Conservation (phyloP, 2,797 vertebrate genomes). For the Limnodromus scolopaceus region DNA sequence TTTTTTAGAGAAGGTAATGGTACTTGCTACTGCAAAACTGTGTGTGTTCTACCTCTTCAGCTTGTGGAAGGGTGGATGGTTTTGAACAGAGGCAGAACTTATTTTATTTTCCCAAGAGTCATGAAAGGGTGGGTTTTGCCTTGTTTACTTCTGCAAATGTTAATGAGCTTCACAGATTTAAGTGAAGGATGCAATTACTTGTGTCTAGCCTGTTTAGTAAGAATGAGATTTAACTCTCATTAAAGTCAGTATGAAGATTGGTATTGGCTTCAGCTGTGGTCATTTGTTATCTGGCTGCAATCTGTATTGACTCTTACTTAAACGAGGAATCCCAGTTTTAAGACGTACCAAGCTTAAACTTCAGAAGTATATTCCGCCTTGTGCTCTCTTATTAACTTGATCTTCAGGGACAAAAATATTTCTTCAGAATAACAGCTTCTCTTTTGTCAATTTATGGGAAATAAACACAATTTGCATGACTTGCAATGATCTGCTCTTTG, state of each 20-base stretch:
- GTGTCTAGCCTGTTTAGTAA: constrained; percentile 7
- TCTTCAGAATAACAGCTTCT: background rate
- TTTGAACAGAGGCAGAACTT: background rate
- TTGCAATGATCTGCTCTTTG: background rate
- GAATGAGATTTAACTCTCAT: constrained; percentile 31
- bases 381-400: background rate
- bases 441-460: background rate
- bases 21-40: background rate
- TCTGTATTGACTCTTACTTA: background rate
- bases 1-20: background rate
- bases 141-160: constrained; percentile 32
- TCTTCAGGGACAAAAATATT: background rate
- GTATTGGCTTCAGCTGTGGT: background rate
- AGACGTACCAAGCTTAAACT: background rate
- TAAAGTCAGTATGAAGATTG: constrained; percentile 10
- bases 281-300: background rate
- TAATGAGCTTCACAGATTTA: constrained; percentile 27
- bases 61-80: background rate
- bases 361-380: background rate
- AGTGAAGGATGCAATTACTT: constrained; percentile 25
- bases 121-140: background rate
- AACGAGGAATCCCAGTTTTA: background rate
- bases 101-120: background rate
- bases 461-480: background rate
- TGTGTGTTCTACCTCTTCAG: background rate